Evolutionary conservation across 1,140 invertebrate species (phyloP).

Genomic region (Hirudo medicinalis): DNA sequence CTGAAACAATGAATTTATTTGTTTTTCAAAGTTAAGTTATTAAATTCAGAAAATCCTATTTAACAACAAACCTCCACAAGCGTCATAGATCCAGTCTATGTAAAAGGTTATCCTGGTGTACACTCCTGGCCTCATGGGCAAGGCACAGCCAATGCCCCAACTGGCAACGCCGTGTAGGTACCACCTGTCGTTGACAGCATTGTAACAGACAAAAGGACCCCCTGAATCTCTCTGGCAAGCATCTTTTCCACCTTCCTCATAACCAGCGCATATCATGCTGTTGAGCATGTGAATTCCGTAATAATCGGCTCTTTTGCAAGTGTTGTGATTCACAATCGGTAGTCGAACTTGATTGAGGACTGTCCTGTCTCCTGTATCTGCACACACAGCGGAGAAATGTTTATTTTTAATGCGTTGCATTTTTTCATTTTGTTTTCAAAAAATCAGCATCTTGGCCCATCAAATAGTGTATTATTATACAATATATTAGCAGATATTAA

Average conservation of each 20-base stretch:
- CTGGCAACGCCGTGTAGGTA: conserved; percentile 66
- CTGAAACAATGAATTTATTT: too few species aligned
- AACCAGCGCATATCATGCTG: conserved; percentile 20
- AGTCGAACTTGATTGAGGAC: conserved; percentile 14
- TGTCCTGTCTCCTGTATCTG: conserved; percentile 8
- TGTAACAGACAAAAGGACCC: conserved; percentile 53
- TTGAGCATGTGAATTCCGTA: conserved; percentile 7
- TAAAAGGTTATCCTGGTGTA: conserved; percentile 34
- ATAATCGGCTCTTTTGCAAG: conserved; percentile 13
- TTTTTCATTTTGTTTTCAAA: too few species aligned
- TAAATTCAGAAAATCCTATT: too few species aligned
- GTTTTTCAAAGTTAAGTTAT: too few species aligned
- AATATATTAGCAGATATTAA: too few species aligned
- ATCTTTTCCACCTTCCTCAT: conserved; percentile 18
- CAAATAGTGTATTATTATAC: too few species aligned
- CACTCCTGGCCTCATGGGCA: conserved; percentile 33
- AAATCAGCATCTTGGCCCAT: too few species aligned
- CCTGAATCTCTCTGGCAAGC: conserved; percentile 61
- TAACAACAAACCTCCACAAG: neutral
- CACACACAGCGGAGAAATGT: too few species aligned
- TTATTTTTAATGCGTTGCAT: too few species aligned
- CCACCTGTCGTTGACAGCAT: conserved; percentile 42
- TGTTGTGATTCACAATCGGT: neutral
- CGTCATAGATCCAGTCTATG: conserved; percentile 32
- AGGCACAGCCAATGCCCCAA: conserved; percentile 66